A percentile compares a stretch with the other conserved stretches of the same genome.
phyloP scores from a whole-genome alignment of 2,888 invertebrate species.

The Dryococelus australis region DNA sequence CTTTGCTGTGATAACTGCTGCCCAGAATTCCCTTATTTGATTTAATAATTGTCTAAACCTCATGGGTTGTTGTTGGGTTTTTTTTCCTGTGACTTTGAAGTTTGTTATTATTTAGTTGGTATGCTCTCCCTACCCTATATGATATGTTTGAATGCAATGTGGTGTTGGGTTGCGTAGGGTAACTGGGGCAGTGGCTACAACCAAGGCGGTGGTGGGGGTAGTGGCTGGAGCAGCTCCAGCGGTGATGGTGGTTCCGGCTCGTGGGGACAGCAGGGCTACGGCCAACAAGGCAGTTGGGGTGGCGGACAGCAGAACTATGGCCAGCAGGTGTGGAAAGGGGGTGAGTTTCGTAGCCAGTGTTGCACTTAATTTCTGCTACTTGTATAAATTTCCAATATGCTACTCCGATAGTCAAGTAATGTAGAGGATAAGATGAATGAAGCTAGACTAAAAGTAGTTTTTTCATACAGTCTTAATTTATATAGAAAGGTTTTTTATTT shows the following conservation, averaged over 20 bases:
- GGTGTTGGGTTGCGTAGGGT: conserved; percentile 33
- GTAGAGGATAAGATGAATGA: no score
- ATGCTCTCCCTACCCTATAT: not conserved
- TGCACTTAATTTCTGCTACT: no score
- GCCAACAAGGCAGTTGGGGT: conserved; percentile 39
- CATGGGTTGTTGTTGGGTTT: no score
- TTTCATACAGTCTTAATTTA: no score
- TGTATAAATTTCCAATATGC: no score
- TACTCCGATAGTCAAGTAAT: no score
- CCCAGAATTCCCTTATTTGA: no score
- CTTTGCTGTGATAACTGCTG: no score
- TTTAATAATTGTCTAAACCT: no score
- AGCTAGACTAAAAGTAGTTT: no score
- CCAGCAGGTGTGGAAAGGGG: conserved; percentile 41
- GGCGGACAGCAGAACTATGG: conserved; percentile 38
- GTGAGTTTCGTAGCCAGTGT: not conserved
- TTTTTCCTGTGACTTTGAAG: no score
- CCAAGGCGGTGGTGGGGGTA: conserved; percentile 37
- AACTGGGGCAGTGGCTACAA: conserved; percentile 41
- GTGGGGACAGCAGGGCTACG: conserved; percentile 40
- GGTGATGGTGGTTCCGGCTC: conserved; percentile 36
- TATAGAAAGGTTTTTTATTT: no score
- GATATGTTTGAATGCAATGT: not conserved
- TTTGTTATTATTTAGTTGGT: not conserved
- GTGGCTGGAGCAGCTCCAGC: conserved; percentile 34